Evolutionary conservation across 2,797 vertebrate genomes (phyloP).

Genomic region (Mormyrus hasselquistii): DNA sequence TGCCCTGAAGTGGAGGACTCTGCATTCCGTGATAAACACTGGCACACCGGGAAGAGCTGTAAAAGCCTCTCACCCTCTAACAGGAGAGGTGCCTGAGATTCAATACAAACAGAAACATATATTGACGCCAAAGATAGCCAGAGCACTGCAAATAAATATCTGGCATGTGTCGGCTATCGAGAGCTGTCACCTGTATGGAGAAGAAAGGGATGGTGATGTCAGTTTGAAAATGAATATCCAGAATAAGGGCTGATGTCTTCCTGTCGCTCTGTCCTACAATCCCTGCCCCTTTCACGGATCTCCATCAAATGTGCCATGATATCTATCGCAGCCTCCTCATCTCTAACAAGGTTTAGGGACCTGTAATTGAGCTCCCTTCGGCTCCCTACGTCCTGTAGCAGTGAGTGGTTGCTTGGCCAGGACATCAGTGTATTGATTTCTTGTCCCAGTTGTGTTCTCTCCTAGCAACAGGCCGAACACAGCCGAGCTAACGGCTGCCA

Average conservation of each 20-base stretch:
- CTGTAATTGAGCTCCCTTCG: not conserved
- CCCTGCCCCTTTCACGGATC: not conserved
- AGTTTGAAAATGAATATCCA: not conserved
- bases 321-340: not conserved
- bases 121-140: not conserved
- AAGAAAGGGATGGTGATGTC: not conserved
- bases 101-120: not conserved
- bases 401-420: conserved; percentile 5
- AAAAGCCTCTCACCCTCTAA: not conserved
- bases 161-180: not conserved
- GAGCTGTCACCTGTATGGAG: not conserved
- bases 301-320: not conserved
- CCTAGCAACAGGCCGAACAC: conserved; percentile 21
- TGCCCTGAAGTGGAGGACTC: not conserved
- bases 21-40: not conserved
- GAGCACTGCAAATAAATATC: not conserved
- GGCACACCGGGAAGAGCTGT: not conserved
- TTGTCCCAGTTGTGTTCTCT: conserved; percentile 13
- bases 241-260: not conserved
- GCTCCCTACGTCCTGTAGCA: not conserved
- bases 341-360: not conserved
- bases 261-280: not conserved
- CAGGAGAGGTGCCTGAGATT: not conserved
- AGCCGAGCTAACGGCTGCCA: conserved; percentile 5
- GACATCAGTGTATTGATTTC: conserved; percentile 14